Evolutionary conservation across 2,888 invertebrate genomes (phyloP).

Genomic region (Pyralis farinalis): DNA sequence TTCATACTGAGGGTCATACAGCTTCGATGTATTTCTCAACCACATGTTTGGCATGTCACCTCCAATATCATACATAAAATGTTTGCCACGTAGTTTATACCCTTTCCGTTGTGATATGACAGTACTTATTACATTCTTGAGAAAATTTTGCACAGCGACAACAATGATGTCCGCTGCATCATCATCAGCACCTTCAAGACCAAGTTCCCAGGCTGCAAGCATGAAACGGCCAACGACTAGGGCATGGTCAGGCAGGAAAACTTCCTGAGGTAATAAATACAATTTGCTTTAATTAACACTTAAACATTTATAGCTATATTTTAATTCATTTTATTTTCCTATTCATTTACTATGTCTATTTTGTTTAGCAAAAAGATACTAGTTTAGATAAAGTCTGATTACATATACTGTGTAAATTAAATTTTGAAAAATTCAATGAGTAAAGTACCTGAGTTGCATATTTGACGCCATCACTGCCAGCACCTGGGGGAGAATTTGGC

Average conservation of each 20-base stretch:
- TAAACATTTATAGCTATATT: no score
- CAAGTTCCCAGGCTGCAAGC: conserved; percentile 94
- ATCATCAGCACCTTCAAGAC: conserved; percentile 92
- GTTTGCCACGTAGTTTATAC: conserved; percentile 86
- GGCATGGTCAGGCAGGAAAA: conserved; percentile 91
- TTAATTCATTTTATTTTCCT: no score
- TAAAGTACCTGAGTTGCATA: conserved; percentile 66
- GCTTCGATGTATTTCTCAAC: conserved; percentile 85
- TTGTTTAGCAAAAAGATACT: no score
- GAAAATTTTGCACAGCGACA: conserved; percentile 87
- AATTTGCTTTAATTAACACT: no score
- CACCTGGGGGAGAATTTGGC: conserved; percentile 74
- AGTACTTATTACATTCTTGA: conserved; percentile 90
- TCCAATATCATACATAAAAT: conserved; percentile 91
- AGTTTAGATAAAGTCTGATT: no score
- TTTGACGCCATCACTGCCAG: conserved; percentile 73
- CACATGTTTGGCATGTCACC: conserved; percentile 90
- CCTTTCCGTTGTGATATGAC: conserved; percentile 91
- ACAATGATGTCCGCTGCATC: conserved; percentile 91
- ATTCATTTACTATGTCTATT: no score
- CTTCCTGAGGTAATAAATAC: conserved; percentile 84
- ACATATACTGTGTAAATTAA: no score
- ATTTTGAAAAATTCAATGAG: no score
- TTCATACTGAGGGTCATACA: conserved; percentile 83
- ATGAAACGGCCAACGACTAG: conserved; percentile 91